Base-by-base conservation (phyloP, 2,797 vertebrate genomes). In the Melanotaenia maccullochi region DNA sequence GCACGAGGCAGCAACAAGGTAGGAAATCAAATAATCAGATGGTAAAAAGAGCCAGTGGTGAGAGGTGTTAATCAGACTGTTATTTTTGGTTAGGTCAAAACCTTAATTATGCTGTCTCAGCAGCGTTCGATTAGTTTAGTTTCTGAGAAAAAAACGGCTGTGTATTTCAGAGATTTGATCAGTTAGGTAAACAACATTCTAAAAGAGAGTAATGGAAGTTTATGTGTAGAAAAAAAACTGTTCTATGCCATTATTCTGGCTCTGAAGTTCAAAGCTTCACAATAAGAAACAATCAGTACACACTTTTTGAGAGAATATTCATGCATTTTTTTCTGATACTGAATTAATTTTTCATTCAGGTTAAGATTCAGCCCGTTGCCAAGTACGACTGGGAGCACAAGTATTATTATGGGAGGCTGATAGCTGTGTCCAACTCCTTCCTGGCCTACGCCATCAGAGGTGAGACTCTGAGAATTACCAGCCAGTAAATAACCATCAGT, bases 311-410 rank as follows among this genome's bases (percentile, higher is more conserved):
- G n/a, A 49, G 12, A 8, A 5, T 7, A 28, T 55, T 47, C 3
- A 22, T 49, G n/a, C 4, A 13, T 36, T 24, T 0, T 22, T 70
- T 79, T 72, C 71, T 2, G 59, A 42, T 35, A 9, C 0, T 68
- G 4, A 60, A 24, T 79, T 67, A 64, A 16, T 81, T 86, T 75
- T 90, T 55, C 20, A 42, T 91, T 64, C 80, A 99, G 98, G 98
- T 99, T 65, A 99, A 99, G 93, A 99, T 99, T 87, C 97, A 99
- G 58, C 97, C 98, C 18, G 96, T 99, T 25, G 97, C 98, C 76
- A 98, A 98, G 76, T 99, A 99, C 3, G 98, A 99, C 83, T 99
- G 98, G 98, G 98, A 99, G 75, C 98, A 99, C 92, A 99, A 98
- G 79, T 99, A 99, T 88, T 98, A 99, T 76, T 98, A 97, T 36